phyloP scores from a whole-genome alignment of 2,113 vertebrate genomes.

The Cheilinus undulatus region DNA sequence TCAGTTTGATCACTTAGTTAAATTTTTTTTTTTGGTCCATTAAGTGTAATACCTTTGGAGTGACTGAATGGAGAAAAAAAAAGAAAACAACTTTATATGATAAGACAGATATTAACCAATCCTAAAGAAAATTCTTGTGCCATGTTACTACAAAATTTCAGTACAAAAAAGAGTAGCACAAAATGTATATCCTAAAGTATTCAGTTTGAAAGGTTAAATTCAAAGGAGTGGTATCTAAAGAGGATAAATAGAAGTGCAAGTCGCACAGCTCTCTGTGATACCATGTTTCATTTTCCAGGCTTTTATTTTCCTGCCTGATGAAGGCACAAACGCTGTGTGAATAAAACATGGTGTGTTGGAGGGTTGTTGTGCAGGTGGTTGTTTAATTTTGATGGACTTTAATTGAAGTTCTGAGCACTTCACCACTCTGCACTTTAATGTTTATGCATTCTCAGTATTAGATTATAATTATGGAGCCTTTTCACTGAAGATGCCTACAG shows the following conservation, averaged over 20 bases:
- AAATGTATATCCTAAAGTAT: too few species aligned
- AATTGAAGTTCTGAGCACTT: neutral
- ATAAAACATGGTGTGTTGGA: neutral
- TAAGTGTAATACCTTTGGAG: too few species aligned
- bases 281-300: neutral
- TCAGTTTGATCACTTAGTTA: neutral
- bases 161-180: too few species aligned
- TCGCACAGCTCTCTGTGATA: neutral
- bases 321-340: neutral
- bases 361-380: neutral
- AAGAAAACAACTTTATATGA: too few species aligned
- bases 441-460: neutral
- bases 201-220: too few species aligned
- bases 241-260: too few species aligned
- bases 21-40: neutral
- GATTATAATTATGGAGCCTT: neutral
- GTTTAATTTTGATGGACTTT: neutral
- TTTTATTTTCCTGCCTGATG: neutral
- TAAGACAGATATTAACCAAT: too few species aligned
- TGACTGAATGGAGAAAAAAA: too few species aligned
- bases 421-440: neutral
- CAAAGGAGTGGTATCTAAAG: too few species aligned
- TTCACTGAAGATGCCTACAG: neutral
- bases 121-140: too few species aligned
- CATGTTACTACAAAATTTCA: too few species aligned